Conservation (phyloP, 2,888 invertebrate species). For the Tuta absoluta region DNA sequence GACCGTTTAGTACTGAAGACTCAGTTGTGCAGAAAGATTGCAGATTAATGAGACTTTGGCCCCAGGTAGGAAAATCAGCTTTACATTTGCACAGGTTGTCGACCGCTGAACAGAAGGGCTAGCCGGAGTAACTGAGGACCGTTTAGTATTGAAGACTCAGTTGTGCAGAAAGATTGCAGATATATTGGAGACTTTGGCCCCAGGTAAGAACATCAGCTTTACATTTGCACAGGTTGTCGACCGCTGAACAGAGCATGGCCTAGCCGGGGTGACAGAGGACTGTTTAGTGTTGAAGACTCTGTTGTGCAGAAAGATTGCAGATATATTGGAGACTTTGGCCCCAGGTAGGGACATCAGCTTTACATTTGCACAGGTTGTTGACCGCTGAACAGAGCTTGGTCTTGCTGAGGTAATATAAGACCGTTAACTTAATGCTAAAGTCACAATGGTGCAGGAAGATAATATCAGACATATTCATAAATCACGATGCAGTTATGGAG, state of each 20-base stretch:
- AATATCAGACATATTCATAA: constrained; percentile 81
- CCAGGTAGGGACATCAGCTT: constrained; percentile 88
- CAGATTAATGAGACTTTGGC: constrained; percentile 82
- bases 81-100: constrained; percentile 86
- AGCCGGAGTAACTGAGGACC: constrained; percentile 80
- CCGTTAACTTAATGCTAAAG: constrained; percentile 83
- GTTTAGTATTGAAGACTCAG: constrained; percentile 83
- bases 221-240: constrained; percentile 88
- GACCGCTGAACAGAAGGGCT: constrained; percentile 83
- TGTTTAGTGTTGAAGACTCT: constrained; percentile 83
- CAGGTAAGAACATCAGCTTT: constrained; percentile 81
- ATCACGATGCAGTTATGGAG: too few relatives aligned
- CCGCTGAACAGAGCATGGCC: constrained; percentile 73
- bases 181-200: constrained; percentile 83
- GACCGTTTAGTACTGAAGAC: constrained; percentile 84
- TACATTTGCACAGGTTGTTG: constrained; percentile 87
- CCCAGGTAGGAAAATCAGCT: constrained; percentile 87
- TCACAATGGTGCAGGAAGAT: constrained; percentile 84
- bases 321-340: constrained; percentile 80
- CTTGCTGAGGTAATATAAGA: constrained; percentile 82
- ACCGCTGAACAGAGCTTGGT: constrained; percentile 80
- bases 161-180: constrained; percentile 83
- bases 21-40: constrained; percentile 83
- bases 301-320: constrained; percentile 83
- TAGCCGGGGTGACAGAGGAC: constrained; percentile 82